These are phyloP conservation scores for Gymnoscopelus braueri DNA, from an alignment of 2,797 vertebrate species.

Conservation along the genomic window DNA sequence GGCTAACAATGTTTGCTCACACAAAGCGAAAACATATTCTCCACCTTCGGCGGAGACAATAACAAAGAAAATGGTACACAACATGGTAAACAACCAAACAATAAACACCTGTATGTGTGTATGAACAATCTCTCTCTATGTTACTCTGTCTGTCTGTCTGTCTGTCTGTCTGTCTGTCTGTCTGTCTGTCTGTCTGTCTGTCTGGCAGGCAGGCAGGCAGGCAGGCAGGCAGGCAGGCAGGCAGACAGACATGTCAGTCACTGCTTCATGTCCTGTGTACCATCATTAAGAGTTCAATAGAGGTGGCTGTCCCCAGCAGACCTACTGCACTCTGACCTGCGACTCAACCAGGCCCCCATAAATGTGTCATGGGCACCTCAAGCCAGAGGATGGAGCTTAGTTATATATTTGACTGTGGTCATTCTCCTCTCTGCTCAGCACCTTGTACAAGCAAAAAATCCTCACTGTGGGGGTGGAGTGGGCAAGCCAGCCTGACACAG, in stretches of 20 bases:
- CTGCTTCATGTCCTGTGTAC: too few species aligned
- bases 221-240: too few species aligned
- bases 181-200: neutral
- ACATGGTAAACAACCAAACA: too few species aligned
- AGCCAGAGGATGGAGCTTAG: neutral
- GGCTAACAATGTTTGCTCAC: too few species aligned
- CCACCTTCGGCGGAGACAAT: too few species aligned
- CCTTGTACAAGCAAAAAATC: slow-evolving; percentile 20
- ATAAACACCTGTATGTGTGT: too few species aligned
- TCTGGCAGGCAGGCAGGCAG: neutral
- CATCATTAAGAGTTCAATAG: too few species aligned
- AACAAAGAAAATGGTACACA: too few species aligned
- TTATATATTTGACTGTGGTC: neutral
- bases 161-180: slow-evolving; percentile 28
- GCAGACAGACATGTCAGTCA: too few species aligned
- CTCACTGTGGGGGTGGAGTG: neutral
- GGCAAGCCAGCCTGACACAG: slow-evolving; percentile 4
- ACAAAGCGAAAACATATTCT: too few species aligned
- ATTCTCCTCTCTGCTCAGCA: neutral
- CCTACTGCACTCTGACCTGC: neutral
- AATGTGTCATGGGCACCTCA: neutral
- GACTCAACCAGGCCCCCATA: neutral
- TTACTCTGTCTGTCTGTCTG: slow-evolving; percentile 37
- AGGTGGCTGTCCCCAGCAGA: too few species aligned
- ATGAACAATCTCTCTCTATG: slow-evolving; percentile 12